Conservation (phyloP, 2,888 invertebrate genomes). For the Eilema caniola region DNA sequence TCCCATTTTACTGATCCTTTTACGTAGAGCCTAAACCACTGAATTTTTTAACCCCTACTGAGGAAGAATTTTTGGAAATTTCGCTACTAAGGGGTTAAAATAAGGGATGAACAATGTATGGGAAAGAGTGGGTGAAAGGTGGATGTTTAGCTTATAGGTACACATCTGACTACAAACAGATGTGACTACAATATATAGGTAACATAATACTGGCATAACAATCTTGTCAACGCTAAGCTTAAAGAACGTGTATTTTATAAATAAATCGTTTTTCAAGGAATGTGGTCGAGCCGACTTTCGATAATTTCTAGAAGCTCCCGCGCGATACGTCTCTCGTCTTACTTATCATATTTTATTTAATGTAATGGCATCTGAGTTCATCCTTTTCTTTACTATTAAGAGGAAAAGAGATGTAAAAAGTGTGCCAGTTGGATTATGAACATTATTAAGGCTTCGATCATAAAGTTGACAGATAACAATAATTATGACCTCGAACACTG, state of each 20-base stretch:
- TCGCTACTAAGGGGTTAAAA: too few species aligned
- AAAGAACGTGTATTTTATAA: slow-evolving; percentile 36
- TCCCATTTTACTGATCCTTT: too few species aligned
- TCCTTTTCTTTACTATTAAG: slow-evolving; percentile 17
- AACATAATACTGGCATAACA: not conserved
- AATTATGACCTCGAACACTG: slow-evolving; percentile 4
- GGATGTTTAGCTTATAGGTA: not conserved
- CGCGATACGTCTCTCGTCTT: slow-evolving; percentile 22
- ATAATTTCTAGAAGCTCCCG: slow-evolving; percentile 37
- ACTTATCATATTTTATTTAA: slow-evolving; percentile 26
- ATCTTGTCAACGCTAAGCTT: not conserved
- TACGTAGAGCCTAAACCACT: too few species aligned
- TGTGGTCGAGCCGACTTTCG: slow-evolving; percentile 67
- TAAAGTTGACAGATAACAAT: slow-evolving; percentile 16
- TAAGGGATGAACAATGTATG: too few species aligned
- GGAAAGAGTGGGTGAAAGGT: too few species aligned
- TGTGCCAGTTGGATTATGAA: slow-evolving; percentile 17
- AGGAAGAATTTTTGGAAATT: too few species aligned
- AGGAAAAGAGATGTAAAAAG: slow-evolving; percentile 27
- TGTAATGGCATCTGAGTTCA: slow-evolving; percentile 12
- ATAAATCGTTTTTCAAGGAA: slow-evolving; percentile 62
- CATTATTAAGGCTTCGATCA: slow-evolving; percentile 4
- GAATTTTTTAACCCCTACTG: too few species aligned
- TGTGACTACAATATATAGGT: not conserved
- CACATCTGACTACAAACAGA: not conserved